Base-by-base conservation (phyloP, 2,113 vertebrate species). In the Cephalopholis sonnerati region DNA sequence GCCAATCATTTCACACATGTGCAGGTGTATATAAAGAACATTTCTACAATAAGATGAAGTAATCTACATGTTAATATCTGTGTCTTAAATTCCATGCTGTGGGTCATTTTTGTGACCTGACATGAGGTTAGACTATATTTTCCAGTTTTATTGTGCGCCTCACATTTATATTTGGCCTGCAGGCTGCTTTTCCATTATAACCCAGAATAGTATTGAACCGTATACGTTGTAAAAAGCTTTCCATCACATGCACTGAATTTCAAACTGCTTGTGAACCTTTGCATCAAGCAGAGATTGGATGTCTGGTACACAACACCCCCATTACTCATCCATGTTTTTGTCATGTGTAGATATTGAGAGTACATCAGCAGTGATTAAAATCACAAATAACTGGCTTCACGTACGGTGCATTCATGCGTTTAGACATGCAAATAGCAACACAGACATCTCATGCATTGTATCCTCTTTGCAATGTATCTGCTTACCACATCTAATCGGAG, bases 1-100 rank as follows among this genome's bases (percentile, higher is more conserved):
- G 93, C 92, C 93, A 93, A 88, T 94, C 91, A 88, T 93, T 91
- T 93, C 78, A 90, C 93, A 94, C 90, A 91, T 89, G 88, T 86
- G 85, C 94, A 94, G 92, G 93, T 94, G 94, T 88, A 94, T 88
- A 89, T 76, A 89, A 91, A 89, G 87, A 41, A 59, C 71, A 85
- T 78, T 86, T 87, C 82, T 71, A 93, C 92, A 89, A 90, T 91
- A 68, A 91, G 85, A 92, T 94, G 92, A 94, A 77, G 93, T 94
- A 84, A 95, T 90, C 70, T 73, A 59, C 64, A 82, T 86, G 53
- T 72, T 79, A 86, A 86, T 86, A 89, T 86, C 32, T 69, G 57
- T 89, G 87, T 89, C 85, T 78, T 80, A 71, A 77, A 58, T 84
- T 92, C 73, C 86, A 89, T 72, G 91, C 80, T 78, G 2, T 53